These are phyloP conservation scores for Percopsis transmontana DNA, from an alignment of 2,113 vertebrate species.

Conservation along the genomic window DNA sequence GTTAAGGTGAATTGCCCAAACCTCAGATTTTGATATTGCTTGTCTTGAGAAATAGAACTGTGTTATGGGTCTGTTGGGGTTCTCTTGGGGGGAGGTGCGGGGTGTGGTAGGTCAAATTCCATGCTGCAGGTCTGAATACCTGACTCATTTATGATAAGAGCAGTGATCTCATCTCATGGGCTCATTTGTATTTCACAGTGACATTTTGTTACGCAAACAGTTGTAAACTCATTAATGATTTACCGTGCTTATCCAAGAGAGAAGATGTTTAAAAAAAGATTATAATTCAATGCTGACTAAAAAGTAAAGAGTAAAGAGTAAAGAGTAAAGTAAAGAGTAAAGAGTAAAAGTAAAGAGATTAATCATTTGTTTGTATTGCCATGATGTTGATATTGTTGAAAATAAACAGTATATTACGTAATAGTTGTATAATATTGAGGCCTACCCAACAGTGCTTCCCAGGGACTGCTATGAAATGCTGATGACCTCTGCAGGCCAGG, in stretches of 20 bases:
- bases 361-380: background rate
- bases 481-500: slow-evolving; percentile 75
- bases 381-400: background rate
- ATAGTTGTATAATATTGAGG: background rate
- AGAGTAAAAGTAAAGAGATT: background rate
- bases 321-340: too few species aligned
- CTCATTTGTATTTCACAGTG: slow-evolving; percentile 22
- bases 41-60: background rate
- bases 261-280: slow-evolving; percentile 1
- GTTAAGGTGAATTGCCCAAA: too few species aligned
- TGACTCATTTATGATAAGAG: slow-evolving; percentile 34
- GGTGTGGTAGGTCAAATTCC: slow-evolving; percentile 42
- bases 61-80: background rate
- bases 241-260: background rate
- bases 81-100: background rate
- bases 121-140: slow-evolving; percentile 4
- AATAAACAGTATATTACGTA: background rate
- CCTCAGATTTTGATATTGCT: background rate
- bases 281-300: background rate
- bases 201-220: slow-evolving; percentile 19
- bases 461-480: slow-evolving; percentile 86
- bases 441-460: slow-evolving; percentile 71
- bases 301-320: background rate
- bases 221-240: slow-evolving; percentile 27
- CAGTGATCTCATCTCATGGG: slow-evolving; percentile 3